Percentiles rank a stretch among this genome's conserved stretches.
These are phyloP conservation scores for Cephus runcator DNA, from an alignment of 2,888 invertebrate species.

Conservation along the genomic window DNA sequence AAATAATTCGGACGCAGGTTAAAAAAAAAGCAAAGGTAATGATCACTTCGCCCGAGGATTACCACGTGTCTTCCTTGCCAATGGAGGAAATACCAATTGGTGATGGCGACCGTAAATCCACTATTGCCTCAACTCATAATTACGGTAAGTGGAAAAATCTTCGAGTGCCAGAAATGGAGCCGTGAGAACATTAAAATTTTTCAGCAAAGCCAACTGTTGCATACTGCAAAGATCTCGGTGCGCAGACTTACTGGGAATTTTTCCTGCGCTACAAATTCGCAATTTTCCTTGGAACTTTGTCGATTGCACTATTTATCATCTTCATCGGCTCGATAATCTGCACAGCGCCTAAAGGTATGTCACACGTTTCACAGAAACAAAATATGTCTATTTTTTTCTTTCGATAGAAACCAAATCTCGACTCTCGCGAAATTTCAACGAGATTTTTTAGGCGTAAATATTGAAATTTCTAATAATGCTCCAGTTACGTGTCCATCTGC, in stretches of 20 bases:
- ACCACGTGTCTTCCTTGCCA: conserved; percentile 16
- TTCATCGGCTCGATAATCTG: background rate
- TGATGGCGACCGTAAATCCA: conserved; percentile 4
- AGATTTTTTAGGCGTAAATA: background rate
- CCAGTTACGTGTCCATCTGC: background rate
- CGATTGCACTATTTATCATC: background rate
- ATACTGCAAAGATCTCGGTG: background rate
- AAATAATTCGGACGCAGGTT: too few species aligned
- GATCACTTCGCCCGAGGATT: conserved; percentile 16
- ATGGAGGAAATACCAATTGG: conserved; percentile 25
- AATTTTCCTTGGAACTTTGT: conserved; percentile 11
- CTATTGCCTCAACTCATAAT: background rate
- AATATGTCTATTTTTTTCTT: background rate
- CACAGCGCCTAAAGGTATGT: background rate
- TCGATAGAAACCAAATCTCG: background rate
- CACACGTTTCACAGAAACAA: background rate
- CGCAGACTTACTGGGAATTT: conserved; percentile 14
- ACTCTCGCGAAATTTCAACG: background rate
- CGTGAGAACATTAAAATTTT: background rate
- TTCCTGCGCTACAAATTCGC: conserved; percentile 18
- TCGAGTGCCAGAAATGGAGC: background rate
- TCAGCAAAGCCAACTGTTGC: background rate
- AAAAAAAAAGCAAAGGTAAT: conserved; percentile 1
- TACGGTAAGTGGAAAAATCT: conserved; percentile 13
- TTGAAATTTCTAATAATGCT: background rate